Conservation (phyloP, 1,140 invertebrate species). For the Berghia stephanieae region DNA sequence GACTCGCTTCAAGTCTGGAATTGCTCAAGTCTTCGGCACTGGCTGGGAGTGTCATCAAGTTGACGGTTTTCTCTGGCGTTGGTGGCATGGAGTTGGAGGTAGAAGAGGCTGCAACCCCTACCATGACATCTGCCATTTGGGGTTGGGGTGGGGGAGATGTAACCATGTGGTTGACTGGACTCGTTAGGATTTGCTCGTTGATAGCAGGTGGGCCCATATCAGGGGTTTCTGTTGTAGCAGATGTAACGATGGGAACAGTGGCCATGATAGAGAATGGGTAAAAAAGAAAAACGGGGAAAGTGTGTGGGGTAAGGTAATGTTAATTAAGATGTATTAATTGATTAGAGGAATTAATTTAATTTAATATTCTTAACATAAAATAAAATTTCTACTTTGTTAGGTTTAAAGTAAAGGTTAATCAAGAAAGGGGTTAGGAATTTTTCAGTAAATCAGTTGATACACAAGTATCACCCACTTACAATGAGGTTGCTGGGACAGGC, state of each 20-base stretch:
- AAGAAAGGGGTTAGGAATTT: too few relatives aligned
- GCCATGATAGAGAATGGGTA: too few relatives aligned
- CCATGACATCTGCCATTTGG: slow-evolving; percentile 22
- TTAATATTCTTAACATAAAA: not conserved
- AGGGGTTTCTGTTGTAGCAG: slow-evolving; percentile 12
- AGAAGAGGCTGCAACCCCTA: not conserved
- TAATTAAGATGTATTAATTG: not conserved
- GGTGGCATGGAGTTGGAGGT: too few relatives aligned
- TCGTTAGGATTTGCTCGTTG: slow-evolving; percentile 15
- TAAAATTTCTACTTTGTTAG: not conserved
- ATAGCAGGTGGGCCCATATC: slow-evolving; percentile 22
- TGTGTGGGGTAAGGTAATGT: not conserved
- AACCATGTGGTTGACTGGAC: slow-evolving; percentile 16
- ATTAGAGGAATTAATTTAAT: not conserved
- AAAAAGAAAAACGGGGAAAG: too few relatives aligned
- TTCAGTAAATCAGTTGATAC: too few relatives aligned
- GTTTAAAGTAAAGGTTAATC: not conserved
- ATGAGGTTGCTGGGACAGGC: too few relatives aligned
- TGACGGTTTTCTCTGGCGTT: not conserved
- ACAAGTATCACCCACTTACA: too few relatives aligned
- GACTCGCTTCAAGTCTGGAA: slow-evolving; percentile 24
- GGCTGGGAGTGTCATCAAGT: not conserved
- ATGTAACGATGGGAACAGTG: too few relatives aligned
- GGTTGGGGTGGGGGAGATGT: slow-evolving; percentile 24
- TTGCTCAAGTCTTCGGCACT: slow-evolving; percentile 9